These are phyloP conservation scores for Dynastes maya DNA, from an alignment of 2,888 invertebrate species.

Conservation along the genomic window DNA sequence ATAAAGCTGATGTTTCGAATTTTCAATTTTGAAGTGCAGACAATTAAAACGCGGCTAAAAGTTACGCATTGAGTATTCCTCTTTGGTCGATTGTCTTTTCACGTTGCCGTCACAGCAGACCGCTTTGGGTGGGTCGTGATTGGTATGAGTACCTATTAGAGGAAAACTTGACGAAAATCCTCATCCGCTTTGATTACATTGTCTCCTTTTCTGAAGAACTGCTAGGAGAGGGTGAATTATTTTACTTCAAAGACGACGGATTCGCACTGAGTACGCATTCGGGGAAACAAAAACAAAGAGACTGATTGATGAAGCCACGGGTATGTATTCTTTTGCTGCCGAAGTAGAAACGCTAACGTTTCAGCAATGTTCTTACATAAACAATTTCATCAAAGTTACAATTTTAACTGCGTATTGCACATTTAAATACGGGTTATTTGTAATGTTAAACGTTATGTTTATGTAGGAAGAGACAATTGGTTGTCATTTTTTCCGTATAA, in stretches of 20 bases:
- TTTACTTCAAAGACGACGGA: conserved; percentile 22
- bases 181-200: conserved; percentile 28
- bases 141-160: conserved; percentile 24
- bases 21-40: no score
- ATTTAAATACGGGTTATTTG: no score
- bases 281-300: not conserved
- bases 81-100: conserved; percentile 27
- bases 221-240: conserved; percentile 12
- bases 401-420: no score
- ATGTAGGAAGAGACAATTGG: no score
- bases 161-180: conserved; percentile 21
- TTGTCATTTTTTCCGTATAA: no score
- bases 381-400: no score
- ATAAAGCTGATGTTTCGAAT: no score
- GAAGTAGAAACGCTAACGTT: no score
- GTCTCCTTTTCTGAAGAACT: conserved; percentile 18
- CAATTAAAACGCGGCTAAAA: no score
- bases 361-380: no score
- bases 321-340: not conserved
- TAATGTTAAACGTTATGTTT: no score
- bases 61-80: not conserved
- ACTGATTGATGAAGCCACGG: not conserved
- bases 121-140: conserved; percentile 1
- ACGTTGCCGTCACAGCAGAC: conserved; percentile 1
- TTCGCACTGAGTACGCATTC: not conserved